These are phyloP conservation scores for Lophius piscatorius DNA, from an alignment of 2,113 vertebrate genomes.

Conservation along the genomic window DNA sequence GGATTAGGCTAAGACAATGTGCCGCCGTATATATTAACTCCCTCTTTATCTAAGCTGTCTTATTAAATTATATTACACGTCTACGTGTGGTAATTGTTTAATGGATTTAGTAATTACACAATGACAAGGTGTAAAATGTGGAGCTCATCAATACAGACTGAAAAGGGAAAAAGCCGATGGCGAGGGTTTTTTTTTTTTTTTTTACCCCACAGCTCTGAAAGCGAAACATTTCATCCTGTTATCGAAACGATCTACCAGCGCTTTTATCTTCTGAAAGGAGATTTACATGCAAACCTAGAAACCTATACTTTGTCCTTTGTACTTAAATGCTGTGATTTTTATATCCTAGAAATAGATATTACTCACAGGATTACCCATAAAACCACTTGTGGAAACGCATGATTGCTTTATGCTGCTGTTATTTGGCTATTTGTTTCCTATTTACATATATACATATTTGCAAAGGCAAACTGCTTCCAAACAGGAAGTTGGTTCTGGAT, in stretches of 20 bases:
- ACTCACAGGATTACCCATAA: neutral
- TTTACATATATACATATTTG: no score
- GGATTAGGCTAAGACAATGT: conserved; percentile 63
- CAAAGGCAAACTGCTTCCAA: no score
- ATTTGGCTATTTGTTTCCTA: no score
- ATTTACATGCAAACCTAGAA: neutral
- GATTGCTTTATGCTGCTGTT: neutral
- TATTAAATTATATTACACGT: conserved; percentile 47
- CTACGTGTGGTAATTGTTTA: conserved; percentile 53
- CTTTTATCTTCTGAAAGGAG: neutral
- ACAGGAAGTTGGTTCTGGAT: no score
- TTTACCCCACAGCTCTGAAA: neutral
- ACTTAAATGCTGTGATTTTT: neutral
- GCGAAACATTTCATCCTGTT: neutral
- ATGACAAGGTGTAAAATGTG: conserved; percentile 44
- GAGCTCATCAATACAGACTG: conserved; percentile 1
- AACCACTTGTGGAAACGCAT: neutral
- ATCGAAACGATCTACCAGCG: neutral
- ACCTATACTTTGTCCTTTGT: neutral
- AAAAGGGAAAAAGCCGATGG: neutral
- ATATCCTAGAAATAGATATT: neutral
- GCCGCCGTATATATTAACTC: conserved; percentile 36
- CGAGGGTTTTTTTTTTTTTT: no score
- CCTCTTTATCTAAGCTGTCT: conserved; percentile 53
- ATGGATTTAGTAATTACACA: conserved; percentile 61